Evolutionary conservation across 2,797 vertebrate genomes (phyloP), one percentile per base, ranked within the genome.

Genomic region (Scolopax bukidnonensis): DNA sequence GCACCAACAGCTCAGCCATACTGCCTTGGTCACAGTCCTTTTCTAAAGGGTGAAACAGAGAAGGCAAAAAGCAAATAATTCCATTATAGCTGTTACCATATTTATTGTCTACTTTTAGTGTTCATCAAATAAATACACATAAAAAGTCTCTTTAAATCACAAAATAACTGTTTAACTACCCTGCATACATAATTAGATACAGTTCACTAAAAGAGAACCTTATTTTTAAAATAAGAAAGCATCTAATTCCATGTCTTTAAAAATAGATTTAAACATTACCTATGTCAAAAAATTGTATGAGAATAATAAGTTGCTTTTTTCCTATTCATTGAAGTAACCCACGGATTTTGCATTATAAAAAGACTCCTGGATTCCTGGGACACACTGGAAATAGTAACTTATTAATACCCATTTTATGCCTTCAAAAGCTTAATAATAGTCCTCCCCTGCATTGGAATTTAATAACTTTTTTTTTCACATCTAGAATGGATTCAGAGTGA

Each of bases 311-410:
- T 18, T 23, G 6, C 9, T 43, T 67, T 84, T 87, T 50, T 36
- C 19, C 5, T 75, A 79, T 69, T 38, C 43, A 40, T 10, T 79
- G 65, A 95, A 96, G 70, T 87, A 95, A 87, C 54, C 51, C 92
- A 82, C 59, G 3, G 68, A 69, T 77, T 84, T 78, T 32, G 13
- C 16, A 5, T 47, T 92, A 95, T 89, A 96, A 71, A 95, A 95
- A 90, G 90, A 47, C 59, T 95, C 47, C 45, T 50, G 12, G 40
- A 69, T 95, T 71, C 71, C 76, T 84, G 61, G 53, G 70, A 92
- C 45, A 83, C 30, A 30, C 45, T 71, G 85, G 71, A 97, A 97
- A 95, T 76, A 96, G 87, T 38, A 94, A 91, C 56, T 77, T 80
- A 92, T 5, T 43, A 71, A 47, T 47, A 93, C 24, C 16, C 15